phyloP scores from a whole-genome alignment of 2,797 vertebrate genomes.

The Chelidonichthys spinosus region DNA sequence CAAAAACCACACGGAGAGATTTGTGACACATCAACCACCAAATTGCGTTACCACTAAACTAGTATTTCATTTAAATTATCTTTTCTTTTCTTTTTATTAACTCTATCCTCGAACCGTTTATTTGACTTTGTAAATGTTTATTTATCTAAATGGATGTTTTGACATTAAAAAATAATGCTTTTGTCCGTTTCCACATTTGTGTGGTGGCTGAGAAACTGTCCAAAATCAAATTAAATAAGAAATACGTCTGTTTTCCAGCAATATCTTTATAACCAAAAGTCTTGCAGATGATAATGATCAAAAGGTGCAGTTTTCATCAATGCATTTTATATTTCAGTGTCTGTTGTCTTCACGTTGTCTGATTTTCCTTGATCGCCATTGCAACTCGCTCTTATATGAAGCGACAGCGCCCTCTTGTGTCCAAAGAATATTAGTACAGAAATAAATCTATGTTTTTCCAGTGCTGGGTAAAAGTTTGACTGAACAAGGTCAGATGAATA shows the following conservation, averaged over 20 bases:
- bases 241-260: neutral
- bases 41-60: neutral
- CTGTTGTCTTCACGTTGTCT: neutral
- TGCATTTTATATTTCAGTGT: conserved; percentile 2
- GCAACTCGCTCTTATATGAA: conserved; percentile 10
- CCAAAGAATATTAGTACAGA: conserved; percentile 40
- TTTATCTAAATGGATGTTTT: neutral
- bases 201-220: neutral
- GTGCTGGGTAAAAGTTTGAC: too few species aligned
- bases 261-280: neutral
- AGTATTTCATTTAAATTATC: neutral
- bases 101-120: neutral
- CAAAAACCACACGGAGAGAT: neutral
- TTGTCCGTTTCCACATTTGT: neutral
- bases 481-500: neutral
- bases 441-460: neutral
- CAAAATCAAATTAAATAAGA: neutral
- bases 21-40: neutral
- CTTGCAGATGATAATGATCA: neutral
- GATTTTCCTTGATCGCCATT: neutral
- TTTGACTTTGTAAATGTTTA: neutral
- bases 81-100: neutral
- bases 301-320: neutral
- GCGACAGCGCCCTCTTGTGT: conserved; percentile 60
- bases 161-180: neutral